Percentiles rank a stretch among this genome's conserved stretches.
These are phyloP conservation scores for Leucoraja erinaceus DNA, from an alignment of 2,113 vertebrate genomes.

Conservation along the genomic window DNA sequence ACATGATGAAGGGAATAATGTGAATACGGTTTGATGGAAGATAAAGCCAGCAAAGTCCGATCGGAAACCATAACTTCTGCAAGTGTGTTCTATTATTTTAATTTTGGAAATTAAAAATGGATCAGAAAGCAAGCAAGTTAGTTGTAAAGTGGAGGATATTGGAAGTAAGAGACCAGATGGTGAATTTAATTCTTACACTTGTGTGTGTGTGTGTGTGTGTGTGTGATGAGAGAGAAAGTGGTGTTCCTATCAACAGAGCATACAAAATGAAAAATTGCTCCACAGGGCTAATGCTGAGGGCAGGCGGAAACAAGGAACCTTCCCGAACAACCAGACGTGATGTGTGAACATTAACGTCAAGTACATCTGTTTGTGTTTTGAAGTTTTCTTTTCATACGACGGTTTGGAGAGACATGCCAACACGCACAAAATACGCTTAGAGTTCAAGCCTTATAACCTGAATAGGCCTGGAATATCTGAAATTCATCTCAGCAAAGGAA, in stretches of 20 bases:
- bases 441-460: not conserved
- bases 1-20: no score
- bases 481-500: not conserved
- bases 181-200: not conserved
- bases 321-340: not conserved
- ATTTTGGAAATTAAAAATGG: not conserved
- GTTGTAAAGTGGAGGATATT: not conserved
- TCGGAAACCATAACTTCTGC: not conserved
- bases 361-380: slow-evolving; percentile 8
- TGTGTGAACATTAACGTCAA: not conserved
- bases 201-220: not conserved
- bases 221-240: not conserved
- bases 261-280: not conserved
- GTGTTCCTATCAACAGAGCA: not conserved
- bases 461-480: not conserved
- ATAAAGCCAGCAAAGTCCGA: no score
- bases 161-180: not conserved
- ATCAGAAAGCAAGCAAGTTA: not conserved
- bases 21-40: no score
- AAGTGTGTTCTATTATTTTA: not conserved
- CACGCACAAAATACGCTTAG: not conserved
- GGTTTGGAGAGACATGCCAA: not conserved
- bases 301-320: not conserved
- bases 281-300: not conserved
- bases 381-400: not conserved